Conservation (phyloP, 2,888 invertebrate species). For the Dromius quadrimaculatus region DNA sequence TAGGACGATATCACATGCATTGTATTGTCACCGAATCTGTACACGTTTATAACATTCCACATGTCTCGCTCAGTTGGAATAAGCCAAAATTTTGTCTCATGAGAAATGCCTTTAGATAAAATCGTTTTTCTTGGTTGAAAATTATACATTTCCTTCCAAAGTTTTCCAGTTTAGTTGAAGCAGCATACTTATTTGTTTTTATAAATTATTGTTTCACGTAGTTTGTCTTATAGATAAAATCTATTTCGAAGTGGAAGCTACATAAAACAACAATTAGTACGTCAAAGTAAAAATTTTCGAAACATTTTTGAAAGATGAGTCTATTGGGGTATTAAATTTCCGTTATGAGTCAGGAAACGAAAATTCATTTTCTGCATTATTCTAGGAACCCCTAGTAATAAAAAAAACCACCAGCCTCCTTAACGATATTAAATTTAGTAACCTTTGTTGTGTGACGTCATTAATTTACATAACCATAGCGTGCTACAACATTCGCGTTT, state of each 20-base stretch:
- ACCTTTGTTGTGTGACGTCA: slow-evolving; percentile 46
- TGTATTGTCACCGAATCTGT: no score
- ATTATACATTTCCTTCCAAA: slow-evolving; percentile 9
- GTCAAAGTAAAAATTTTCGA: no score
- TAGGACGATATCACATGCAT: no score
- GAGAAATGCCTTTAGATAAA: background rate
- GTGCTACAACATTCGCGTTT: slow-evolving; percentile 27
- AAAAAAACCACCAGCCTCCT: slow-evolving; percentile 17
- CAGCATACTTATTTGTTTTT: slow-evolving; percentile 16
- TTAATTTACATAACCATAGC: slow-evolving; percentile 42
- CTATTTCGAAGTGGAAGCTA: background rate
- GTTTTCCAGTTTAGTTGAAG: slow-evolving; percentile 2
- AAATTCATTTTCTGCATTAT: slow-evolving; percentile 16
- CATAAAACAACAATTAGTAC: no score
- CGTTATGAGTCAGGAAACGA: slow-evolving; percentile 10
- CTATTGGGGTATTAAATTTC: background rate
- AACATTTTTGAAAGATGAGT: background rate
- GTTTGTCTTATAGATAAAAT: slow-evolving; percentile 16
- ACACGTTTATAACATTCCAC: no score
- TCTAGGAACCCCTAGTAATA: slow-evolving; percentile 13
- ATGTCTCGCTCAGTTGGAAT: no score
- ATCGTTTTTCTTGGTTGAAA: slow-evolving; percentile 8
- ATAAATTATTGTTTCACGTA: slow-evolving; percentile 15
- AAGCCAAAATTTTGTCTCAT: no score
- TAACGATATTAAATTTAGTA: slow-evolving; percentile 21